These are phyloP conservation scores for Eira barbara DNA, from an alignment of 2,113 vertebrate species.

Conservation along the genomic window DNA sequence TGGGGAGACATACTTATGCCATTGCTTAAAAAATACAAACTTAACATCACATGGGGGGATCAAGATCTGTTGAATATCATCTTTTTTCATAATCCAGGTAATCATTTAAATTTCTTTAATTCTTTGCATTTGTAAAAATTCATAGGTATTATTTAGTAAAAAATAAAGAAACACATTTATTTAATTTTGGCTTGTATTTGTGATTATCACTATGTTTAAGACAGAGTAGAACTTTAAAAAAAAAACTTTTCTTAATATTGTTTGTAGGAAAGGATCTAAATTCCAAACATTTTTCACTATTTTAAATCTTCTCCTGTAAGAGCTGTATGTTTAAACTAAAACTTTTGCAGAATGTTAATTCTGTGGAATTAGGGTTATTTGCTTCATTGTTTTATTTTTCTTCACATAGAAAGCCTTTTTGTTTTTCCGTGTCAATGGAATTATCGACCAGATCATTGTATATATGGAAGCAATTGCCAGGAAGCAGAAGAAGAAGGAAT, in stretches of 20 bases:
- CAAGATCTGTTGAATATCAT: slow-evolving; percentile 96
- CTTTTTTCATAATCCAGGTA: slow-evolving; percentile 96
- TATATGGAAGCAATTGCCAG: slow-evolving; percentile 95
- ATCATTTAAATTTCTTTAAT: slow-evolving; percentile 54
- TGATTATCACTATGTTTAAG: not conserved
- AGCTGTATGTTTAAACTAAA: slow-evolving; percentile 2
- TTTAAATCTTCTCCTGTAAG: not conserved
- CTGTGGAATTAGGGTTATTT: not conserved
- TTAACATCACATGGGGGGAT: slow-evolving; percentile 98
- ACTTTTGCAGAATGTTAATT: not conserved
- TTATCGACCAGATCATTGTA: slow-evolving; percentile 96
- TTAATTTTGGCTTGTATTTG: slow-evolving; percentile 21
- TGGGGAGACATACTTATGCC: slow-evolving; percentile 96
- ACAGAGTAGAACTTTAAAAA: not conserved
- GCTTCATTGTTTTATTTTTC: slow-evolving; percentile 51
- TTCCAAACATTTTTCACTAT: not conserved
- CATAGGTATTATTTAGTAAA: not conserved
- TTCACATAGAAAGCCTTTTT: slow-evolving; percentile 88
- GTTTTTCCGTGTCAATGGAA: slow-evolving; percentile 95
- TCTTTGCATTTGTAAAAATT: slow-evolving; percentile 4
- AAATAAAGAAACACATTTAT: not conserved
- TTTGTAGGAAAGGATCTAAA: slow-evolving; percentile 21
- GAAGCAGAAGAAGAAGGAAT: slow-evolving; percentile 92
- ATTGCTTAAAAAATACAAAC: slow-evolving; percentile 94
- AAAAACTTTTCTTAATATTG: slow-evolving; percentile 11